Evolutionary conservation across 2,888 invertebrate species (phyloP).

Genomic region (Schrankia costaestrigalis): DNA sequence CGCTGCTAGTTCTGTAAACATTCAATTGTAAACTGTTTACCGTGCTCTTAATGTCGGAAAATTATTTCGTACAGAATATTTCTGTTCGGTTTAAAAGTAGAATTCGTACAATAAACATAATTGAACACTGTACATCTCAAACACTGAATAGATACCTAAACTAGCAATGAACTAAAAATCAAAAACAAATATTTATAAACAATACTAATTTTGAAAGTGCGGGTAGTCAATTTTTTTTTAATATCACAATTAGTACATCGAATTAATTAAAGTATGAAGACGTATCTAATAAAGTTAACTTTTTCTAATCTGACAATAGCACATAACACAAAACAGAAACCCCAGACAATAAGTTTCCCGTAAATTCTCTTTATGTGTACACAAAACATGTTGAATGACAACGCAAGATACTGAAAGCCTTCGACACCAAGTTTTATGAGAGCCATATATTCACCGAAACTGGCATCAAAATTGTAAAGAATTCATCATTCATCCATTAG

Average conservation of each 20-base stretch:
- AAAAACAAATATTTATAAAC: too few relatives aligned
- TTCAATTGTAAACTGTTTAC: slow-evolving; percentile 27
- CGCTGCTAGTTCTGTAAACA: slow-evolving; percentile 27
- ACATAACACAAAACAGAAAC: slow-evolving; percentile 44
- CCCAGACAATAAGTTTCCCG: slow-evolving; percentile 62
- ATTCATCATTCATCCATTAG: slow-evolving; percentile 79
- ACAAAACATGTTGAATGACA: slow-evolving; percentile 69
- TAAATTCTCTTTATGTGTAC: slow-evolving; percentile 55
- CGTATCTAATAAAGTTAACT: too few relatives aligned
- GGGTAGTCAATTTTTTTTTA: too few relatives aligned
- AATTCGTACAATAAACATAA: slow-evolving; percentile 32
- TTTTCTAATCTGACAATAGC: neutral
- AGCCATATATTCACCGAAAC: slow-evolving; percentile 71
- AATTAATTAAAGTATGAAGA: too few relatives aligned
- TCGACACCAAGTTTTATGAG: slow-evolving; percentile 72
- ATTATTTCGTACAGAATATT: slow-evolving; percentile 25
- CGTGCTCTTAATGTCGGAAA: slow-evolving; percentile 17
- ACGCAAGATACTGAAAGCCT: slow-evolving; percentile 64
- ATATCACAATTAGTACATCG: too few relatives aligned
- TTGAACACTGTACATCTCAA: slow-evolving; percentile 14
- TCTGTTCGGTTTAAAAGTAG: slow-evolving; percentile 32
- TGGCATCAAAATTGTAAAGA: slow-evolving; percentile 74
- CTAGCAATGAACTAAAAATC: too few relatives aligned
- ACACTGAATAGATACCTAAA: slow-evolving; percentile 1
- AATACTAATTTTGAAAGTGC: too few relatives aligned